Evolutionary conservation across 2,797 vertebrate species (phyloP), one percentile per base, ranked within the genome.

Genomic region (Clamator glandarius): DNA sequence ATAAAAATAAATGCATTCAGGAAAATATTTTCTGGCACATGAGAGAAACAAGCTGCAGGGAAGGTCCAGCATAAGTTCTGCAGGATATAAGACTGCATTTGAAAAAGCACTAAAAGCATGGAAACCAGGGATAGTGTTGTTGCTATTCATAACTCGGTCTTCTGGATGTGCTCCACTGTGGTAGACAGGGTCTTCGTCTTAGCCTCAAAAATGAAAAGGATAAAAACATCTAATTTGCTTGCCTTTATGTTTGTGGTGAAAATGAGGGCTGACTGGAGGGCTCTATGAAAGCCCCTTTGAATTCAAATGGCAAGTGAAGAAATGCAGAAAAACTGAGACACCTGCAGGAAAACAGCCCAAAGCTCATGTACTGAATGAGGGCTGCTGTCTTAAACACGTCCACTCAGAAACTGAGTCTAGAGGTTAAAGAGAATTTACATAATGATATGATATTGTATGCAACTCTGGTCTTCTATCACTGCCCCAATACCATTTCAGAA

Each of bases 221-320:
- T 46, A 8, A 51, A 89, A 90, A 82, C 42, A 73, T 36, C 33
- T 59, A 51, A 81, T 90, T 82, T 84, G 44, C 50, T 80, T 77
- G 25, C 61, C 61, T 84, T 44, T 33, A 63, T 36, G 52, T 57
- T 2, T 63, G 39, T 31, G 74, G 68, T 26, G 50, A 57, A 85
- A 83, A 77, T 15, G 33, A 75, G 24, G 33, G 28, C 20, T 88
- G 50, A 23, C 50, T 36, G 57, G 83, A 77, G 68, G 63, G 79
- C 18, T 55, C 9, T 29, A 7, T 8, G 44, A 50, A 39, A 55
- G 74, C 24, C 24, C 54, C 16, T 19, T 29, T 12, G 42, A 88
- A 42, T 39, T 48, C 33, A 95, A 90, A 44, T 17, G 17, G 14
- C 1, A 6, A 74, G 39, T 48, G 28, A 84, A 83, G 21, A 89